Percentiles rank a stretch among this genome's conserved stretches.
These are phyloP conservation scores for Reinhardtius hippoglossoides DNA, from an alignment of 2,113 vertebrate species.

Conservation along the genomic window DNA sequence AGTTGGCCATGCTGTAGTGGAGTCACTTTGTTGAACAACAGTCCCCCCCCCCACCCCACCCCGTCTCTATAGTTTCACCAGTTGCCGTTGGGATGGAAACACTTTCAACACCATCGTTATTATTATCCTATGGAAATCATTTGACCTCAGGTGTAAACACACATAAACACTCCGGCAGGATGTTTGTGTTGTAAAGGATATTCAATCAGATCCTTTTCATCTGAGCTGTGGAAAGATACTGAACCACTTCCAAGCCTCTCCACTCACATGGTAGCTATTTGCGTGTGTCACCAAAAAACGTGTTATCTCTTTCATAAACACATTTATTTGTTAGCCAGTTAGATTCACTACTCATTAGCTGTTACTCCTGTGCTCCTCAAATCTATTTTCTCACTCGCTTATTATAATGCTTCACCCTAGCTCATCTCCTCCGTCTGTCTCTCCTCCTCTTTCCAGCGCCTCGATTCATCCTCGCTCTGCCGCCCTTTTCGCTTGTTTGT, in stretches of 20 bases:
- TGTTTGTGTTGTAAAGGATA: too few relatives aligned
- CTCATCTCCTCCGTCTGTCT: slow-evolving; percentile 15
- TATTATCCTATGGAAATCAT: slow-evolving; percentile 42
- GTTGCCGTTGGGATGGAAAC: slow-evolving; percentile 38
- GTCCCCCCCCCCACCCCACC: neutral
- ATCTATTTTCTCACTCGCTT: slow-evolving; percentile 36
- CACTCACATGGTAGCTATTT: neutral
- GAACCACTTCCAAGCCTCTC: neutral
- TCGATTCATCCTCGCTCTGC: slow-evolving; percentile 42
- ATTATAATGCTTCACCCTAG: slow-evolving; percentile 36
- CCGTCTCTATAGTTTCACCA: slow-evolving; percentile 8
- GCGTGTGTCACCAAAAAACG: slow-evolving; percentile 1
- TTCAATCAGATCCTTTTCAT: slow-evolving; percentile 8
- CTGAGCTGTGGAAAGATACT: neutral
- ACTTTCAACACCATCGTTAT: slow-evolving; percentile 13
- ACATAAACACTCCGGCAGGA: neutral
- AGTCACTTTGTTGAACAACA: slow-evolving; percentile 40
- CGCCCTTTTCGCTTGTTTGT: slow-evolving; percentile 37
- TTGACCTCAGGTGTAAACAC: slow-evolving; percentile 25
- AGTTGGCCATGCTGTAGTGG: slow-evolving; percentile 42
- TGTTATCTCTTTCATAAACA: slow-evolving; percentile 20
- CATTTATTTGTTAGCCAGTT: slow-evolving; percentile 11
- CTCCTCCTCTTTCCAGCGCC: slow-evolving; percentile 9
- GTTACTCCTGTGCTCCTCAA: slow-evolving; percentile 23
- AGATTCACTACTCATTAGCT: slow-evolving; percentile 42